A percentile compares a stretch with the other conserved stretches of the same genome.
phyloP scores from a whole-genome alignment of 1,140 invertebrate species.

The Saccostrea echinata region DNA sequence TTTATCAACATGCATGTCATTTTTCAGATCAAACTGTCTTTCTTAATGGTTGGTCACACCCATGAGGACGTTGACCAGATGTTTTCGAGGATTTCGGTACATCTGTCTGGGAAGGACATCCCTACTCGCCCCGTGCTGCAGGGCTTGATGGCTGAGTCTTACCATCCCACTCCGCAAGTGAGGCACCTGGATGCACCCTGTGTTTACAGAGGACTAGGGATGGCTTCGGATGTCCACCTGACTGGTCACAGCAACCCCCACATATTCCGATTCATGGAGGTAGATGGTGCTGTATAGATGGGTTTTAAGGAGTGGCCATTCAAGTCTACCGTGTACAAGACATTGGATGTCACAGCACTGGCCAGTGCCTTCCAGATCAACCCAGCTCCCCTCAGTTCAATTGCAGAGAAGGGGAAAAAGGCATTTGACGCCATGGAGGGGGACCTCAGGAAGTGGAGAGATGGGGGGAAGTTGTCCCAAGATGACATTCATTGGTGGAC shows the following conservation, averaged over 20 bases:
- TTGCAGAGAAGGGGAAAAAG: too few species aligned
- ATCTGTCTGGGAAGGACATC: neutral
- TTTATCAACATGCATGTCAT: neutral
- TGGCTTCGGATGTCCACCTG: neutral
- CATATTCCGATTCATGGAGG: neutral
- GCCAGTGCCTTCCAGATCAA: too few species aligned
- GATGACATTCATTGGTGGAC: too few species aligned
- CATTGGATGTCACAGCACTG: too few species aligned
- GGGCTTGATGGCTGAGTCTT: neutral
- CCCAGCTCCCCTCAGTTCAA: too few species aligned
- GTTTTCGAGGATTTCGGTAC: slow-evolving; percentile 33
- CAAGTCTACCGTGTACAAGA: too few species aligned
- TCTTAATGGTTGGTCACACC: slow-evolving; percentile 55
- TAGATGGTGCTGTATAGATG: neutral
- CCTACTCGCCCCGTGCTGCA: neutral
- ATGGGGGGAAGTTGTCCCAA: too few species aligned
- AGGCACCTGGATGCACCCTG: neutral
- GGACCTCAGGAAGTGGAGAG: too few species aligned
- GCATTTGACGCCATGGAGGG: too few species aligned
- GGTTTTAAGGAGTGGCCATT: neutral
- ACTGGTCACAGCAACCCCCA: neutral
- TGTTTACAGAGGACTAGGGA: neutral
- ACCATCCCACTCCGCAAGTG: neutral
- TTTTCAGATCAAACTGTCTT: slow-evolving; percentile 50
- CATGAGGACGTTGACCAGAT: slow-evolving; percentile 56